These are phyloP conservation scores for Drosophila asahinai DNA, from an alignment of 1,140 invertebrate genomes.

Conservation along the genomic window DNA sequence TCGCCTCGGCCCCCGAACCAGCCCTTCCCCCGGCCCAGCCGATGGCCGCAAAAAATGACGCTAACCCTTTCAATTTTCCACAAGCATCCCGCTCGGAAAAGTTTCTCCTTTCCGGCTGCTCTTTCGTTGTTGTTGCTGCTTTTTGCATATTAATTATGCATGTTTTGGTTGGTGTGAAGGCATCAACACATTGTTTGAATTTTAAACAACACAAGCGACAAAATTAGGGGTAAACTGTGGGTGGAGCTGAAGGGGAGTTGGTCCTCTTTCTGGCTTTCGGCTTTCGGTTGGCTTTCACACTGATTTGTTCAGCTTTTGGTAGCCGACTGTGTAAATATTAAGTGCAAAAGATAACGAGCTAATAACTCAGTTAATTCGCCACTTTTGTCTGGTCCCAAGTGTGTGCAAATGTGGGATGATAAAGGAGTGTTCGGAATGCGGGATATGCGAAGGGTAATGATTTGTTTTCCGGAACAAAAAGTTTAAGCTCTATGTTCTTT, in stretches of 20 bases:
- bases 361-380: slow-evolving; percentile 73
- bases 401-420: background rate
- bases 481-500: no score
- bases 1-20: slow-evolving; percentile 47
- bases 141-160: slow-evolving; percentile 85
- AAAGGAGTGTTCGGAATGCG: background rate
- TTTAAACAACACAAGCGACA: slow-evolving; percentile 72
- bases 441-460: background rate
- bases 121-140: slow-evolving; percentile 58
- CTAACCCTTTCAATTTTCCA: slow-evolving; percentile 79
- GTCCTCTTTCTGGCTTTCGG: slow-evolving; percentile 17
- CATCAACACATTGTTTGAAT: slow-evolving; percentile 84
- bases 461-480: background rate
- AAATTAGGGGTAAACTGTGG: slow-evolving; percentile 51
- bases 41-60: slow-evolving; percentile 59
- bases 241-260: background rate
- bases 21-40: slow-evolving; percentile 1
- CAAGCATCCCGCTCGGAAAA: slow-evolving; percentile 59
- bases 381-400: slow-evolving; percentile 6
- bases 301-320: slow-evolving; percentile 52
- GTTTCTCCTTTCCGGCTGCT: slow-evolving; percentile 46
- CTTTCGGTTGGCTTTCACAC: slow-evolving; percentile 22
- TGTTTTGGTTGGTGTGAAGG: slow-evolving; percentile 83
- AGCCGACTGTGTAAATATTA: slow-evolving; percentile 77
- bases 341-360: slow-evolving; percentile 79